Evolutionary conservation across 2,888 invertebrate genomes (phyloP).

Genomic region (Phanerotoma sp.): DNA sequence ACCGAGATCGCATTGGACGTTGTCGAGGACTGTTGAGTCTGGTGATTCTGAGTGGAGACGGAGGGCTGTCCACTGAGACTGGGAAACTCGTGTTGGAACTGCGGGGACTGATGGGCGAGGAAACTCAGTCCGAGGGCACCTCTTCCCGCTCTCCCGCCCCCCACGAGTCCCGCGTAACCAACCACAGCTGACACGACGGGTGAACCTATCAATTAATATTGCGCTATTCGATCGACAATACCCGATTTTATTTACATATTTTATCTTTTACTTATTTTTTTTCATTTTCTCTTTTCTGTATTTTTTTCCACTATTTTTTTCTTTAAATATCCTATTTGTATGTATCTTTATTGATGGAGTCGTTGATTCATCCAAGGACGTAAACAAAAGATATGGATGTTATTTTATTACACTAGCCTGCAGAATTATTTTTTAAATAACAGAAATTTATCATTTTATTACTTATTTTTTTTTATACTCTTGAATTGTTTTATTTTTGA

Average conservation of each 20-base stretch:
- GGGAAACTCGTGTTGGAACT: conserved; percentile 97
- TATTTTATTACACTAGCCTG: too few species aligned
- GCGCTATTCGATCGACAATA: conserved; percentile 37
- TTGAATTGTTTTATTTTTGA: too few species aligned
- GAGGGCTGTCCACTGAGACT: conserved; percentile 62
- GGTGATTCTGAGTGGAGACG: conserved; percentile 46
- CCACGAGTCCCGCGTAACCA: conserved; percentile 65
- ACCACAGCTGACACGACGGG: conserved; percentile 50
- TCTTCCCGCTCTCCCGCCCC: conserved; percentile 63
- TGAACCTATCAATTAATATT: conserved; percentile 46
- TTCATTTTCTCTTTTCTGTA: not conserved
- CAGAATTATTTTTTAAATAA: too few species aligned
- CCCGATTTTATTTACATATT: conserved; percentile 27
- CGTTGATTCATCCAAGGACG: too few species aligned
- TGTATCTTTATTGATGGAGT: too few species aligned
- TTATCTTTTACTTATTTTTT: conserved; percentile 16
- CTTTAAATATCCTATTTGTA: too few species aligned
- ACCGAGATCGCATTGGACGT: conserved; percentile 45
- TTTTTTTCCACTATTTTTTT: too few species aligned
- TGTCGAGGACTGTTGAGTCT: conserved; percentile 46
- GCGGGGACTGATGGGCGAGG: conserved; percentile 74
- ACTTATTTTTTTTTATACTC: too few species aligned
- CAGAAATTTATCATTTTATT: too few species aligned
- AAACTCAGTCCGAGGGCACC: conserved; percentile 50
- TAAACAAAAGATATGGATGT: too few species aligned